phyloP scores from a whole-genome alignment of 2,797 vertebrate genomes.

The Protonibea diacanthus region DNA sequence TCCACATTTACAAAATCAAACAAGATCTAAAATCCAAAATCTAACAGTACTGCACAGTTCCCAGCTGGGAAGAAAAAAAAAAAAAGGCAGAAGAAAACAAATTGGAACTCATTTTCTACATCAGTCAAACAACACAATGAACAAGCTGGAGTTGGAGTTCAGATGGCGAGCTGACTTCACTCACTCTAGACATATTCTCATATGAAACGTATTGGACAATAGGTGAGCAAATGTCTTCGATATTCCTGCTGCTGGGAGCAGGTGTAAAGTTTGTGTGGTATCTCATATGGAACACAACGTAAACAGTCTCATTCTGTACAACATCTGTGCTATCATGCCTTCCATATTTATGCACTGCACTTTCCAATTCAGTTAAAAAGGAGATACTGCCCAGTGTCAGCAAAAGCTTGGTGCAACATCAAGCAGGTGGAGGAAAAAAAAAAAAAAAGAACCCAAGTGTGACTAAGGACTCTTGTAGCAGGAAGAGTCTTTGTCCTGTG shows the following conservation, averaged over 20 bases:
- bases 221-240: not conserved
- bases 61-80: not conserved
- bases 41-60: not conserved
- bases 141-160: not conserved
- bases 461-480: constrained; percentile 8
- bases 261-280: not conserved
- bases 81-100: not conserved
- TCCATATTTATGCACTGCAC: not conserved
- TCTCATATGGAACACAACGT: not conserved
- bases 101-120: not conserved
- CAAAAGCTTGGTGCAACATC: not conserved
- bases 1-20: not conserved
- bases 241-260: no score
- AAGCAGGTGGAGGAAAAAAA: constrained; percentile 1
- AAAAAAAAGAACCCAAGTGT: not conserved
- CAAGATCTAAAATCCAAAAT: not conserved
- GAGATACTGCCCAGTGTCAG: not conserved
- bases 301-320: not conserved
- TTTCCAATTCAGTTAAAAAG: not conserved
- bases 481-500: constrained; percentile 11
- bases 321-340: not conserved
- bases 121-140: not conserved
- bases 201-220: not conserved
- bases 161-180: constrained; percentile 1
- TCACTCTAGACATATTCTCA: not conserved